Percentiles rank a stretch among this genome's conserved stretches.
phyloP scores from a whole-genome alignment of 2,797 vertebrate species.

The Melanotaenia trifasciata region DNA sequence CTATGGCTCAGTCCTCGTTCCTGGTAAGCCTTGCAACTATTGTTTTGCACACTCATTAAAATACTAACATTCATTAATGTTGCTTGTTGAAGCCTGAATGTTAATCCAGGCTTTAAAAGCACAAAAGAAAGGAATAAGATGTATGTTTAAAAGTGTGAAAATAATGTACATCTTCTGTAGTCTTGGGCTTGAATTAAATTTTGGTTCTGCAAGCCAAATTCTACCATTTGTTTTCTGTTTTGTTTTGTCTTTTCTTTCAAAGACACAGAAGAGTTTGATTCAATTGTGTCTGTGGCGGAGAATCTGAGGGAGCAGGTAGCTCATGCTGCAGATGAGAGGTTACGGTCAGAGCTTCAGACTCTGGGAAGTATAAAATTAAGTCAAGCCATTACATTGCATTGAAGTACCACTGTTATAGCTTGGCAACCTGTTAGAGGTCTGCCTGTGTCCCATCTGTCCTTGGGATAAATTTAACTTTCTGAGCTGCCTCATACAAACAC shows the following conservation, averaged over 20 bases:
- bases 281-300: slow-evolving; percentile 89
- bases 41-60: slow-evolving; percentile 29
- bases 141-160: not conserved
- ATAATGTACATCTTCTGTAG: not conserved
- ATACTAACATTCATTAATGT: slow-evolving; percentile 13
- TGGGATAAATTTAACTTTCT: slow-evolving; percentile 78
- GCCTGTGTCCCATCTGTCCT: slow-evolving; percentile 67
- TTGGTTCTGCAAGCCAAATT: not conserved
- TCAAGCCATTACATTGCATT: not conserved
- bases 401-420: slow-evolving; percentile 1
- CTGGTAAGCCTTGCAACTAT: slow-evolving; percentile 70
- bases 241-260: slow-evolving; percentile 71
- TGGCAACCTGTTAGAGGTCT: slow-evolving; percentile 32
- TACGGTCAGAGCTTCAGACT: slow-evolving; percentile 66
- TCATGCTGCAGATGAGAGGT: slow-evolving; percentile 52
- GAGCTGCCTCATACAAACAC: slow-evolving; percentile 40
- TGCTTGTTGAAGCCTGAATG: slow-evolving; percentile 26
- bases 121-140: not conserved
- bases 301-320: slow-evolving; percentile 88
- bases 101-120: slow-evolving; percentile 4
- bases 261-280: slow-evolving; percentile 96
- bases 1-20: slow-evolving; percentile 78
- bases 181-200: not conserved
- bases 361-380: slow-evolving; percentile 73
- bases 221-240: slow-evolving; percentile 34